Evolutionary conservation across 2,797 vertebrate genomes (phyloP), one percentile per base, ranked within the genome.

Genomic region (Parauchenoglanis punctatus): DNA sequence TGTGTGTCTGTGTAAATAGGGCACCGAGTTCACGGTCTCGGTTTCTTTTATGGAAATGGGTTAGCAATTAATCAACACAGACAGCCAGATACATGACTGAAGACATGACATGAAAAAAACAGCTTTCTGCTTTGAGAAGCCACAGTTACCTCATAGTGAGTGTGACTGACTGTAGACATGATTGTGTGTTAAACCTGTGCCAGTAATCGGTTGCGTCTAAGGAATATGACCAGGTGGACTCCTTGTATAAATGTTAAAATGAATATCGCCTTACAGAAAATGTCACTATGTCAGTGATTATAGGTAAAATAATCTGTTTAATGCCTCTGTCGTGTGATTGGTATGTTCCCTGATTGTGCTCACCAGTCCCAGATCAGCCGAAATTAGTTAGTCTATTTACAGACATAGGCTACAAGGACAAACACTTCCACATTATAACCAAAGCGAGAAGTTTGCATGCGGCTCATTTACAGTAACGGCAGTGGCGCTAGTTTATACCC

Each of bases 1-100:
- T 15, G 68, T n/a, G 61, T 20, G 83, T 68, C 31, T 70, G 31
- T 81, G 61, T 35, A 67, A 67, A 56, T 35, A 54, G 83, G 84
- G 83, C 83, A 84, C 49, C 0, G 8, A 31, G 52, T 87, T 83
- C 81, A 83, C 35, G 72, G 44, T 65, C 18, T 88, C 11, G 8
- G 40, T 7, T 84, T 18, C 23, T 31, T 84, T 70, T 80, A 61
- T 31, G 25, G 83, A 61, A 63, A 10, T 10, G 25, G 25, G 23
- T 65, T 44, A 13, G 25, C 23, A 52, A 15, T 63, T 17, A 18
- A 56, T 73, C 44, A 35, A 7, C 35, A 31, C 23, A 31, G n/a
- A 54, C 18, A 58, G 31, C n/a, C n/a, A 12, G 23, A 46, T 75
- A 75, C 4, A 70, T 35, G 35, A 31, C 63, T 67, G 3, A 28